phyloP scores from a whole-genome alignment of 1,140 invertebrate species.

The Platorchestia sp. region DNA sequence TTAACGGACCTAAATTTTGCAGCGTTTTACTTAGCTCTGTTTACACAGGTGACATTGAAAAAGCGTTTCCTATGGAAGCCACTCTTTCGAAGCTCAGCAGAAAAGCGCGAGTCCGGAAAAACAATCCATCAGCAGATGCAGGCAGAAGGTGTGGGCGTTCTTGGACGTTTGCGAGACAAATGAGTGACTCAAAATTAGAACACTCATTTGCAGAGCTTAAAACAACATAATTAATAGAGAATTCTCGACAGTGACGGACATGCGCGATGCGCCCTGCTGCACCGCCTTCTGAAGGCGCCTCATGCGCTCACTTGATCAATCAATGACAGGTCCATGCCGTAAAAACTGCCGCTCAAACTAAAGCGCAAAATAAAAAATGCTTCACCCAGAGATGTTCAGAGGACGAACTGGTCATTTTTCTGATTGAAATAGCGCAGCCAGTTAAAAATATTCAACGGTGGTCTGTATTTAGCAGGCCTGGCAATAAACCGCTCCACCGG shows the following conservation, averaged over 20 bases:
- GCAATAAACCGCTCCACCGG: background rate
- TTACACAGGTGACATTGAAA: background rate
- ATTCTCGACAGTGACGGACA: background rate
- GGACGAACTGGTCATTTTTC: background rate
- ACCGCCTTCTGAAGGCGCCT: background rate
- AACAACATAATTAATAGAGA: constrained; percentile 49
- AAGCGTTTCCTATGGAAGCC: background rate
- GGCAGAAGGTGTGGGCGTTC: background rate
- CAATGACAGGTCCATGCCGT: background rate
- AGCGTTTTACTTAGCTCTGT: background rate
- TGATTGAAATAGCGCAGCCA: constrained; percentile 1
- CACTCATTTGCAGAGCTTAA: constrained; percentile 35
- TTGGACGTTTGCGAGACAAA: constrained; percentile 30
- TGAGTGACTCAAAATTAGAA: constrained; percentile 48
- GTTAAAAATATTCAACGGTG: constrained; percentile 23
- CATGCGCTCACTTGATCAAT: background rate
- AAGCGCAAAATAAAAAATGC: background rate
- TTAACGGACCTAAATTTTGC: background rate
- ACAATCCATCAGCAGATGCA: background rate
- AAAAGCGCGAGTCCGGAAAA: background rate
- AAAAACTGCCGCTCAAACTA: background rate
- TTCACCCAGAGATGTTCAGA: background rate
- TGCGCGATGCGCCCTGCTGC: background rate
- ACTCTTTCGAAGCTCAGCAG: background rate
- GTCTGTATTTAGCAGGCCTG: background rate